These are phyloP conservation scores for Stenopsyche tienmushanensis DNA, from an alignment of 1,140 invertebrate genomes.

Conservation along the genomic window DNA sequence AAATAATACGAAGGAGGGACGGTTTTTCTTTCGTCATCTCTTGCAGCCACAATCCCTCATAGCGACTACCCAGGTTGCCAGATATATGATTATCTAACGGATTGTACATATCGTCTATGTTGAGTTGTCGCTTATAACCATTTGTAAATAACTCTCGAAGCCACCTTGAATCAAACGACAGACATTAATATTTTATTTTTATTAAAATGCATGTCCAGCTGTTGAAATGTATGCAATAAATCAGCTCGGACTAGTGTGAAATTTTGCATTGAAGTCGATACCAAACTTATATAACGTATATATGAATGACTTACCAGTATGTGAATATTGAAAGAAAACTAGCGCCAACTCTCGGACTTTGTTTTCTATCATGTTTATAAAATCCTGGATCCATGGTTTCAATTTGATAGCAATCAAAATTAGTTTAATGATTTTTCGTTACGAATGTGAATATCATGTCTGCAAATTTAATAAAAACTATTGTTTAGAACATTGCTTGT, in stretches of 20 bases:
- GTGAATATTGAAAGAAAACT: constrained; percentile 28
- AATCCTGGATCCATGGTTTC: constrained; percentile 35
- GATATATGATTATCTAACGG: constrained; percentile 21
- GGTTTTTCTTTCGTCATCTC: constrained; percentile 46
- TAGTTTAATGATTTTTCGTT: too few relatives aligned
- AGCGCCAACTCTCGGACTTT: constrained; percentile 20
- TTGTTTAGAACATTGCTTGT: too few relatives aligned
- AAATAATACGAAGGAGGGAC: constrained; percentile 45
- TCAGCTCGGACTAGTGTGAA: neutral
- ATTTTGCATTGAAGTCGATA: too few relatives aligned
- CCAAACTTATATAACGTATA: too few relatives aligned
- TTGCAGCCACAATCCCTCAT: constrained; percentile 34
- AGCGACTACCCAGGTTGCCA: constrained; percentile 2
- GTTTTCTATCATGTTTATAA: constrained; percentile 35
- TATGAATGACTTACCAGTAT: constrained; percentile 31
- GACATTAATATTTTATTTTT: too few relatives aligned
- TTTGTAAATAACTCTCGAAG: constrained; percentile 26
- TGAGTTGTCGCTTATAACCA: constrained; percentile 27
- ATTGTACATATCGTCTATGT: constrained; percentile 35
- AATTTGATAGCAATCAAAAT: neutral
- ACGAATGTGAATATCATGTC: too few relatives aligned
- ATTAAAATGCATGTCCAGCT: neutral
- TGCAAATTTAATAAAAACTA: too few relatives aligned
- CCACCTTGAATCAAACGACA: constrained; percentile 36
- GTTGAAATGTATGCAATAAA: neutral